A percentile compares a stretch with the other conserved stretches of the same genome.
These are phyloP conservation scores for Squalus acanthias DNA, from an alignment of 2,797 vertebrate species.

Conservation along the genomic window DNA sequence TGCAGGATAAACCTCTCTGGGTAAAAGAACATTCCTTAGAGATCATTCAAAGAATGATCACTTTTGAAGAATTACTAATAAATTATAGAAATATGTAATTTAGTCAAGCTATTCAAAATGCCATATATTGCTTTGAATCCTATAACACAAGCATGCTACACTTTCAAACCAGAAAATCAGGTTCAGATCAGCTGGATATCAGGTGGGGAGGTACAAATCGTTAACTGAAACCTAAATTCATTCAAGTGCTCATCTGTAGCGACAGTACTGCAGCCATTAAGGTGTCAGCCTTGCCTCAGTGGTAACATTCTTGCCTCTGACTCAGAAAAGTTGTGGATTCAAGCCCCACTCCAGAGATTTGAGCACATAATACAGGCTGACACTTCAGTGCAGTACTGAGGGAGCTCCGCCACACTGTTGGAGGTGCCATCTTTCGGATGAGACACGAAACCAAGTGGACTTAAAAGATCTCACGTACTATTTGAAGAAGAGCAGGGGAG, in stretches of 20 bases:
- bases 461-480: background rate
- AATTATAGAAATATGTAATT: background rate
- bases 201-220: background rate
- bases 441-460: background rate
- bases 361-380: background rate
- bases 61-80: background rate
- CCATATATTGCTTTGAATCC: background rate
- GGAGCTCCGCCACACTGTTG: background rate
- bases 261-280: background rate
- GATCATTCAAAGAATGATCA: conserved; percentile 4
- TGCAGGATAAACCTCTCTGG: background rate
- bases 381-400: no score
- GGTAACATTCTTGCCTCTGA: background rate
- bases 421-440: background rate
- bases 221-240: background rate
- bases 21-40: background rate
- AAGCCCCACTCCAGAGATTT: background rate
- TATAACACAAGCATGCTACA: background rate
- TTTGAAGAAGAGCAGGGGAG: background rate
- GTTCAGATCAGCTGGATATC: background rate
- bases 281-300: background rate
- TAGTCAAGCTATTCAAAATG: background rate
- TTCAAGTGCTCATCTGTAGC: no score
- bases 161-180: background rate
- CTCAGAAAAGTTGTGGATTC: background rate